Evolutionary conservation across 2,797 vertebrate species (phyloP).

Genomic region (Smutsia gigantea): DNA sequence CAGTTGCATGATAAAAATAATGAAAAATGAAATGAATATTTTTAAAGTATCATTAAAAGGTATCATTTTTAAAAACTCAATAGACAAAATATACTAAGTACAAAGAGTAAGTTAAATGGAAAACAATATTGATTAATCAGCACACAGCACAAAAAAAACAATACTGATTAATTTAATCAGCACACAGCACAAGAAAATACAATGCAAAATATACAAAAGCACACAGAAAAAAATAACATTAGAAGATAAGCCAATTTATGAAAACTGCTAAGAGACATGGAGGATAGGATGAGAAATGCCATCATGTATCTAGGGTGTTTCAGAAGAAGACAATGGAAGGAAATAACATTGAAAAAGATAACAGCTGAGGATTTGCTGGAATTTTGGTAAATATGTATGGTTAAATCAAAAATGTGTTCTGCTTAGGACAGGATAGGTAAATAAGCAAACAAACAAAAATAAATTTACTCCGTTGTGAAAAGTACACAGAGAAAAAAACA

Average conservation of each 20-base stretch:
- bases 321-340: background rate
- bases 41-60: background rate
- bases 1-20: background rate
- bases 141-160: background rate
- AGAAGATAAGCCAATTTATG: no score
- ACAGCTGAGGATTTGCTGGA: background rate
- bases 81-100: background rate
- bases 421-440: background rate
- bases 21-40: background rate
- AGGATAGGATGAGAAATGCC: background rate
- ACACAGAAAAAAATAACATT: no score
- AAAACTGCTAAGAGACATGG: no score
- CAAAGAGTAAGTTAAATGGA: background rate
- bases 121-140: background rate
- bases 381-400: background rate
- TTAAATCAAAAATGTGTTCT: background rate
- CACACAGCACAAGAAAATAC: no score
- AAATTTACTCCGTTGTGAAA: background rate
- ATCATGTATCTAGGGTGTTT: background rate
- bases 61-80: background rate
- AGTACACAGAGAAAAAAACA: background rate
- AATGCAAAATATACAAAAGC: no score
- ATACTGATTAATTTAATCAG: no score
- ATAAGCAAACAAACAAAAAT: background rate
- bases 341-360: background rate